Percentiles rank a stretch among this genome's conserved stretches.
Conservation (phyloP, 37 sponge, comb jelly and placozoan genomes). For the Petrosia ficiformis region DNA sequence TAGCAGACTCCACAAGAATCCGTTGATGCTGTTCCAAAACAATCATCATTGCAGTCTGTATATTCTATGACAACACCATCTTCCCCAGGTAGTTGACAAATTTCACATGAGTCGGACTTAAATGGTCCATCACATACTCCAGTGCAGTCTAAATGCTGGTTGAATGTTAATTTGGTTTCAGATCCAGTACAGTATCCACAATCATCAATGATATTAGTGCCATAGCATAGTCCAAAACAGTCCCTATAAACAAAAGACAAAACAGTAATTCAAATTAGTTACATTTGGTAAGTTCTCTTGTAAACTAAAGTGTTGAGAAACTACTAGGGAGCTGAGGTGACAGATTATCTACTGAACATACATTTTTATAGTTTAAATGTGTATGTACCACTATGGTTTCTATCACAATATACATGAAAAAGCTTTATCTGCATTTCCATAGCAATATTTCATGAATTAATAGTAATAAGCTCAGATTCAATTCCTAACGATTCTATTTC, state of each 20-base stretch:
- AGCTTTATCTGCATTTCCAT: too few relatives aligned
- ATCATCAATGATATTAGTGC: constrained; percentile 53
- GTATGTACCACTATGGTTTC: too few relatives aligned
- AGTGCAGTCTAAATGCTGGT: constrained; percentile 76
- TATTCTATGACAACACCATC: constrained; percentile 20
- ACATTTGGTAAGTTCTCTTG: too few relatives aligned
- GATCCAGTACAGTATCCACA: constrained; percentile 82
- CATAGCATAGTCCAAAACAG: constrained; percentile 76
- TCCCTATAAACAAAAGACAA: constrained; percentile 59
- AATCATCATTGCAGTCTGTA: constrained; percentile 70
- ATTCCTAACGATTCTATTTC: too few relatives aligned
- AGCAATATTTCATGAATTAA: too few relatives aligned
- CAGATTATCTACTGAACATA: too few relatives aligned
- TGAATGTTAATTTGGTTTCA: constrained; percentile 29
- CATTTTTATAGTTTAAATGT: too few relatives aligned
- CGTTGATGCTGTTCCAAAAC: constrained; percentile 66
- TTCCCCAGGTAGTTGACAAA: constrained; percentile 65
- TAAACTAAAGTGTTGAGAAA: background rate
- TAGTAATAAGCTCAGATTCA: too few relatives aligned
- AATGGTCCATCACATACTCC: constrained; percentile 76
- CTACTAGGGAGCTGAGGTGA: background rate
- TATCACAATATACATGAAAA: too few relatives aligned
- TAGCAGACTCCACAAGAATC: constrained; percentile 77
- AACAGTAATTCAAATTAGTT: too few relatives aligned
- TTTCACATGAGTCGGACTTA: constrained; percentile 63